Base-by-base conservation (phyloP, 2,113 vertebrate genomes). In the Tyrannus savana region DNA sequence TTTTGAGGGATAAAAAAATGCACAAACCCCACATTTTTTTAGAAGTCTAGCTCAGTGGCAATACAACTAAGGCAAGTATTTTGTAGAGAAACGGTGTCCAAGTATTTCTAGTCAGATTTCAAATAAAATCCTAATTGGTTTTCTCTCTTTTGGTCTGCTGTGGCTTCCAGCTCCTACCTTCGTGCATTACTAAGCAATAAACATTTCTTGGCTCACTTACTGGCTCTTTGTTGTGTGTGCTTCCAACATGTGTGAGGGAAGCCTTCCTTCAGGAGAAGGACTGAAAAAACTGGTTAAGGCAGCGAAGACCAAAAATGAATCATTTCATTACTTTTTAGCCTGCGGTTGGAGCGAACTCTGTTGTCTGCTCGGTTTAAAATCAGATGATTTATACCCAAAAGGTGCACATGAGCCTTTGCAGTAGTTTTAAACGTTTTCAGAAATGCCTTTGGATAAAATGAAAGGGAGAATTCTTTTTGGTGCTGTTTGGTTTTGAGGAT, bases 101-200 rank as follows among this genome's bases (percentile, higher is more conserved):
- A 90, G 55, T 69, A 62, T 73, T 87, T 79, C 39, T 55, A 87
- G 75, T 42, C 42, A 31, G 42, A 39, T 91, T 83, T 79, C 46
- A 87, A 58, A 75, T 75, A 30, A 89, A 92, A 68, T 79, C 62
- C 81, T 75, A 72, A 79, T 87, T 89, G 71, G 12, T 79, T 93
- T 89, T 87, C 67, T 89, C 74, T 82, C 6, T 62, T 71, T 44
- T 69, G 2, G 7, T 76, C 78, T 76, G 7, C 53, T 53, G 80
- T 76, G 90, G 58, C 78, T 96, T 83, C 71, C 41, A 85, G 69
- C 81, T 85, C 55, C 71, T 62, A 76, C 88, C 93, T 93, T 74
- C 0, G 2, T 87, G 75, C 81, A 69, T 81, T 96, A 56, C 80
- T 56, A 49, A 84, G 91, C 89, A 56, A 75, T 94, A 82, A 92